Percentiles rank a stretch among this genome's conserved stretches.
Conservation (phyloP, 1,140 invertebrate genomes). For the Dreissena polymorpha region DNA sequence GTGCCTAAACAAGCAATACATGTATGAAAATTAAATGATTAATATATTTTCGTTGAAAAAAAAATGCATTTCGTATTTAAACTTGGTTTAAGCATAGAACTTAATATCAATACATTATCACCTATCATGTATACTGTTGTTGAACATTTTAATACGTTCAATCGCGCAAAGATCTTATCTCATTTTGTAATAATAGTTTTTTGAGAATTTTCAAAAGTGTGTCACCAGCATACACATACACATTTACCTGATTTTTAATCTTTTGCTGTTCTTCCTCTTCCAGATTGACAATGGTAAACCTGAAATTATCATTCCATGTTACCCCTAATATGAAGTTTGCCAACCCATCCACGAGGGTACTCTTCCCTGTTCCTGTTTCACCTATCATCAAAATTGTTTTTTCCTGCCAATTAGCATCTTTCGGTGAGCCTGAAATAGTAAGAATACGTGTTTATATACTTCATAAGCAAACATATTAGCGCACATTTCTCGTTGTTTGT, state of each 20-base stretch:
- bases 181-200: not conserved
- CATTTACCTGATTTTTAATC: constrained; percentile 30
- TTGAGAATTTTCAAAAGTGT: not conserved
- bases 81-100: not conserved
- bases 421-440: not conserved
- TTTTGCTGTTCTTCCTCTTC: constrained; percentile 38
- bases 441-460: not conserved
- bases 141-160: not conserved
- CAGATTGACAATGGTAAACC: constrained; percentile 50
- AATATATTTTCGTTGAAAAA: not conserved
- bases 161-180: not conserved
- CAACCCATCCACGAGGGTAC: constrained; percentile 48
- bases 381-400: constrained; percentile 56
- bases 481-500: not conserved
- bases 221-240: no score
- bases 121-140: no score
- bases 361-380: constrained; percentile 55
- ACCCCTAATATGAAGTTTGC: constrained; percentile 54
- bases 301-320: constrained; percentile 44
- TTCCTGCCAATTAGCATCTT: not conserved
- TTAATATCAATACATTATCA: not conserved
- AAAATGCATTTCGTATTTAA: not conserved
- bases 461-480: not conserved
- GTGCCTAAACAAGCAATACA: constrained; percentile 1
- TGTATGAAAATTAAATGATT: not conserved